A percentile compares a stretch with the other conserved stretches of the same genome.
Conservation (phyloP, 1,140 invertebrate species). For the Brachionus rubens region DNA sequence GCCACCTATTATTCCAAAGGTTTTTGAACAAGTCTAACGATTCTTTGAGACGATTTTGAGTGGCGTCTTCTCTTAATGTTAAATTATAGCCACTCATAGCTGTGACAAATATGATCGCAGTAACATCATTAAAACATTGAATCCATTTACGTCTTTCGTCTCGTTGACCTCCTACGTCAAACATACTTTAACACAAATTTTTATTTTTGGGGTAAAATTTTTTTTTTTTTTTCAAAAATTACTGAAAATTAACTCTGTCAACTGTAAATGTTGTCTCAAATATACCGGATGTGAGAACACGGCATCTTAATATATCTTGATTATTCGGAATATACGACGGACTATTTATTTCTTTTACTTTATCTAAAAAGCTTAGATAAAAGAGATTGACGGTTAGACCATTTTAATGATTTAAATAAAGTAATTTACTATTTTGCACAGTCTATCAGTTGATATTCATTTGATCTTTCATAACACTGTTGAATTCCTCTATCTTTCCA, state of each 20-base stretch:
- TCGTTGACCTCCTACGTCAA: conserved; percentile 97
- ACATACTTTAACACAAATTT: conserved; percentile 75
- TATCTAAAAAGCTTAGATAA: conserved; percentile 77
- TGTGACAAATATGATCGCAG: conserved; percentile 98
- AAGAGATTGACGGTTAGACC: too few species aligned
- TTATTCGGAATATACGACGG: conserved; percentile 94
- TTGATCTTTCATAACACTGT: conserved; percentile 88
- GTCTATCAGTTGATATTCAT: conserved; percentile 99
- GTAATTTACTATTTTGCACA: conserved; percentile 98
- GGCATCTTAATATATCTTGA: conserved; percentile 79
- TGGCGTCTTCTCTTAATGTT: conserved; percentile 96
- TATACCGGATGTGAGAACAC: conserved; percentile 98
- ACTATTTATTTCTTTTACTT: conserved; percentile 89
- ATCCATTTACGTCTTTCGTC: conserved; percentile 99
- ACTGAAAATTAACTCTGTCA: conserved; percentile 99
- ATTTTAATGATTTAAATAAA: neutral
- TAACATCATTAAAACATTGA: conserved; percentile 99
- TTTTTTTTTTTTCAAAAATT: conserved; percentile 49
- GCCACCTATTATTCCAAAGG: conserved; percentile 99
- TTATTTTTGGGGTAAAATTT: neutral
- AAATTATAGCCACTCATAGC: conserved; percentile 99
- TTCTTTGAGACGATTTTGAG: conserved; percentile 93
- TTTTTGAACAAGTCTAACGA: conserved; percentile 98
- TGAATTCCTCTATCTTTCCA: conserved; percentile 94
- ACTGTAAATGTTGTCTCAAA: conserved; percentile 99